Evolutionary conservation across 1,140 invertebrate species (phyloP).

Genomic region (Choristoneura fumiferana): DNA sequence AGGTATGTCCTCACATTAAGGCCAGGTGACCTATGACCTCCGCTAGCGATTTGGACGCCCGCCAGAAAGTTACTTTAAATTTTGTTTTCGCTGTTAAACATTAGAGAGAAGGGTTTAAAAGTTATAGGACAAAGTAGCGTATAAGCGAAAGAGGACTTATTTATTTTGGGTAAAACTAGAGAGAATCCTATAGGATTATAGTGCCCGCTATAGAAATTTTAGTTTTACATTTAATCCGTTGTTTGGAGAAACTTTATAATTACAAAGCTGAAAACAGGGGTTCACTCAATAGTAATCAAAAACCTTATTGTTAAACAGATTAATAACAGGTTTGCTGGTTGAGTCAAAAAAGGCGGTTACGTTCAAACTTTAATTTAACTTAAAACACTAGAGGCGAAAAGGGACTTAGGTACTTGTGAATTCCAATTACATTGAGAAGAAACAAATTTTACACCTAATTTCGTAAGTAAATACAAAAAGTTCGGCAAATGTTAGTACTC

Average conservation of each 20-base stretch:
- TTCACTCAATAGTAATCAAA: too few species aligned
- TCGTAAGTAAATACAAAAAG: neutral
- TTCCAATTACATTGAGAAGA: too few species aligned
- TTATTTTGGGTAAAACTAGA: conserved; percentile 31
- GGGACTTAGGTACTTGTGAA: too few species aligned
- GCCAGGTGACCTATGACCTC: conserved; percentile 50
- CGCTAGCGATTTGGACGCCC: conserved; percentile 45
- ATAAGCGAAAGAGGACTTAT: conserved; percentile 36
- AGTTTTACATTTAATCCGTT: neutral
- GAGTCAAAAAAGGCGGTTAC: too few species aligned
- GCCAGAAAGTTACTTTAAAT: conserved; percentile 51
- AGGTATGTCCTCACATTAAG: conserved; percentile 48
- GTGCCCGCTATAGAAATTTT: neutral
- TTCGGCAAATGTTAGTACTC: neutral
- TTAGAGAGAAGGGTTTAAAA: conserved; percentile 47
- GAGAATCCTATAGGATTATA: conserved; percentile 17
- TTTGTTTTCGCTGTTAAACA: conserved; percentile 46
- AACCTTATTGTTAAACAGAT: too few species aligned
- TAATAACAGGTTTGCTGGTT: too few species aligned
- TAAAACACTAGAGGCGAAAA: too few species aligned
- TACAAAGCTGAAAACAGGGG: too few species aligned
- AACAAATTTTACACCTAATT: neutral
- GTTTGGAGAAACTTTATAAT: neutral
- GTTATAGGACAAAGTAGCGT: conserved; percentile 50
- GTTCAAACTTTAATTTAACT: too few species aligned